Evolutionary conservation across 2,797 vertebrate species (phyloP), one percentile per base, ranked within the genome.

Genomic region (Poeciliopsis presidionis): DNA sequence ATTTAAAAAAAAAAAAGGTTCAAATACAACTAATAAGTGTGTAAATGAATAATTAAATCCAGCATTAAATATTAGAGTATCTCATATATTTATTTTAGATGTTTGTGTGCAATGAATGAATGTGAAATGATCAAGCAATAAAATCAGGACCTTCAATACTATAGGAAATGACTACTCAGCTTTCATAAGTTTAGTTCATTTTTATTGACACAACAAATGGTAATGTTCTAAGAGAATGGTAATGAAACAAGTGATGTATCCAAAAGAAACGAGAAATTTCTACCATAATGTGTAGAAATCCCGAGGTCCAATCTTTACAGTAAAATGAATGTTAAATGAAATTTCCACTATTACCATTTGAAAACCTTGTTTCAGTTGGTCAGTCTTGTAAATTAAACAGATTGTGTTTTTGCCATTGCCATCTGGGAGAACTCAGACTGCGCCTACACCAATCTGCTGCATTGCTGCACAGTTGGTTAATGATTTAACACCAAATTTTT

Each of bases 401-500:
- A 53, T 72, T 78, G 63, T 49, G 33, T 80, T 84, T 78, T 72
- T 36, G 28, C 39, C 22, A 49, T 49, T 63, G 39, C 70, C 71
- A 77, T 55, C 46, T 65, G 77, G 57, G 51, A 76, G 78, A 76
- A 77, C 57, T 53, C 67, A 72, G 36, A 5, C 25, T 49, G n/a
- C 77, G 81, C 74, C 57, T 33, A 74, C 69, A 77, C 55, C 30
- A 30, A 69, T 83, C 72, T 86, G 77, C 74, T 79, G 76, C 65
- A 55, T 65, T 76, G 83, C 72, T 83, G 53, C 59, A 77, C 77
- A 73, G 25, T 71, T 81, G 70, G 79, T 76, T 70, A 45, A 45
- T 74, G 74, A 81, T 84, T 87, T 78, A 79, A 72, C 61, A 73
- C 36, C 53, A 63, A 82, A 30, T 75, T 84, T 67, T 82, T 65